phyloP scores from a whole-genome alignment of 1,140 invertebrate genomes.

The Rhopalosiphum padi region DNA sequence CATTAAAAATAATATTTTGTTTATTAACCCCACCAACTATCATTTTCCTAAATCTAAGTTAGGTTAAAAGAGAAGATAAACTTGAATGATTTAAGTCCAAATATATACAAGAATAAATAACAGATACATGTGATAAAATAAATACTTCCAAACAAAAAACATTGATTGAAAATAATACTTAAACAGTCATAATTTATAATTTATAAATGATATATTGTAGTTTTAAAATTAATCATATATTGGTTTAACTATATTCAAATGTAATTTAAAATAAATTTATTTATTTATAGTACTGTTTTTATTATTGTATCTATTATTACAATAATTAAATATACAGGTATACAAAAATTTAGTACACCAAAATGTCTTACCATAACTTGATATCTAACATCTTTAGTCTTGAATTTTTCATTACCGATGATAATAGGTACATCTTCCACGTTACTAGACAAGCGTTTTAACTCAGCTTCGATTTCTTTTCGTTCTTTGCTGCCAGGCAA shows the following conservation, averaged over 20 bases:
- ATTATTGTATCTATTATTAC: neutral
- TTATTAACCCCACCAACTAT: neutral
- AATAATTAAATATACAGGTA: neutral
- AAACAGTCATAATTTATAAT: neutral
- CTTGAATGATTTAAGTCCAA: neutral
- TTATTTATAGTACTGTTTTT: neutral
- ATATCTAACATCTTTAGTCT: slow-evolving; percentile 76
- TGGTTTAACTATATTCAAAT: neutral
- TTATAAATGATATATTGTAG: neutral
- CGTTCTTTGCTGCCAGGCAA: slow-evolving; percentile 84
- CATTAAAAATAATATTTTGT: neutral
- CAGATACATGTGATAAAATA: neutral
- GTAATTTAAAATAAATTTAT: neutral
- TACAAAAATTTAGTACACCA: neutral
- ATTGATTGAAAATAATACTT: neutral
- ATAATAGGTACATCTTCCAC: slow-evolving; percentile 90
- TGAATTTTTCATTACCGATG: slow-evolving; percentile 87
- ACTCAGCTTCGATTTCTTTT: slow-evolving; percentile 73
- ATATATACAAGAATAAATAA: slow-evolving; percentile 15
- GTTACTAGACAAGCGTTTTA: slow-evolving; percentile 72
- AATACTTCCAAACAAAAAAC: too few species aligned
- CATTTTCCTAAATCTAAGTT: neutral
- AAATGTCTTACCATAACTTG: slow-evolving; percentile 73
- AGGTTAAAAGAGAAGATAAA: neutral
- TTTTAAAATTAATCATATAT: neutral